Evolutionary conservation across 1,140 invertebrate species (phyloP), one percentile per base, ranked within the genome.

Genomic region (Atta colombica): DNA sequence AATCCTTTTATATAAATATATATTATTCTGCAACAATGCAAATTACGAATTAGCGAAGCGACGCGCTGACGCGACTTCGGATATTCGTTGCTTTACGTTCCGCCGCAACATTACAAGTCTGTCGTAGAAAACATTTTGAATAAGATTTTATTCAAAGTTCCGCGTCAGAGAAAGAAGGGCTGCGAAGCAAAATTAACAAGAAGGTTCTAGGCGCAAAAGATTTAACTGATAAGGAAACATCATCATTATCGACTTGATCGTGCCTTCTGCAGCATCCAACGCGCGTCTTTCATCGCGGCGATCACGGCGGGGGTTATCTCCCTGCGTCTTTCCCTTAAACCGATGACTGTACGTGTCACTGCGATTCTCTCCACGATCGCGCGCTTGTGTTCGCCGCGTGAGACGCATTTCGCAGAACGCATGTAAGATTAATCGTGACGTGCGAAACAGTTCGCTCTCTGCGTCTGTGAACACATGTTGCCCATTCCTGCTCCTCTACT

Each of bases 401-500:
- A 69, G 82, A 88, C 84, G 66, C 77, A 49, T 89, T 89, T 89
- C 88, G 84, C 84, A 63, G 88, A 89, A 89, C 65, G 69, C 77
- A 77, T 80, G 71, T 77, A 89, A 89, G 88, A 89, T 89, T 89
- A 89, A 89, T 89, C 87, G 88, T 63, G 77, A 84, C 85, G 71
- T 55, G 69, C 68, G 75, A 89, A 89, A 82, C 84, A 77, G 87
- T 53, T 84, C 39, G 82, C 45, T 77, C 66, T 69, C 51, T 49
- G 86, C 72, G 81, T 68, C 68, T 86, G 61, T 66, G 69, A 89
- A 89, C 88, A 89, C 58, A 77, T 89, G 88, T 87, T 87, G 51
- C 65, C 88, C 88, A 87, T 89, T 82, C 86, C 55, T 18, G 82
- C 8, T 18, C 6, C 39, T 74, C 87, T n/a, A 86, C 88, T 88